These are phyloP conservation scores for Centrocercus urophasianus DNA, from an alignment of 2,113 vertebrate species.

Conservation along the genomic window DNA sequence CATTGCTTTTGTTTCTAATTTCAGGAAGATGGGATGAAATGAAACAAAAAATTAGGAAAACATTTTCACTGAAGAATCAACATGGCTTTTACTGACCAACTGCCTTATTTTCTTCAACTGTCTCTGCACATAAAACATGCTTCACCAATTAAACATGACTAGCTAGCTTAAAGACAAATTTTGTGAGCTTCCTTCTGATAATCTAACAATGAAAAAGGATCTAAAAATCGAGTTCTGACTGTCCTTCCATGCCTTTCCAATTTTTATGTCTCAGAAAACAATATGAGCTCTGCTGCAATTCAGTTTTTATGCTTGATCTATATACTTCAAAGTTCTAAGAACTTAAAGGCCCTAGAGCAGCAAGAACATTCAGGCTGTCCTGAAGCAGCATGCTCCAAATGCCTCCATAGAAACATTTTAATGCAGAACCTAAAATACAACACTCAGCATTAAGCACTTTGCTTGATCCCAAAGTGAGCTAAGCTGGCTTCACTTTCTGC, in stretches of 20 bases:
- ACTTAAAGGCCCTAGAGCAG: neutral
- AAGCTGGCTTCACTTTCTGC: neutral
- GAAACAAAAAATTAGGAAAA: neutral
- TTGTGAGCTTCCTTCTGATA: neutral
- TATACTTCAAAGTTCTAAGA: neutral
- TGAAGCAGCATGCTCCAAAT: fast-evolving
- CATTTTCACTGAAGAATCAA: neutral
- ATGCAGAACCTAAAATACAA: neutral
- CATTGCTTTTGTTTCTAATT: neutral
- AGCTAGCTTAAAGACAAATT: neutral
- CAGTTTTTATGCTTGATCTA: neutral
- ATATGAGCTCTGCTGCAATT: neutral
- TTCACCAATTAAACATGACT: neutral
- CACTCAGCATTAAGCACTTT: neutral
- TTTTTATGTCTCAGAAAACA: neutral
- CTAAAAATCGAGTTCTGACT: neutral
- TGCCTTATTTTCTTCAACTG: neutral
- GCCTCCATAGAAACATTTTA: neutral
- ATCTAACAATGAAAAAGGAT: neutral
- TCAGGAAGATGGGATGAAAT: neutral
- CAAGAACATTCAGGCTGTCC: neutral
- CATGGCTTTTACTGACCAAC: neutral
- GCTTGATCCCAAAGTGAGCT: neutral
- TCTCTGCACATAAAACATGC: neutral
- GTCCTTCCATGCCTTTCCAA: neutral